Evolutionary conservation across 2,797 vertebrate genomes (phyloP).

Genomic region (Oreochromis mossambicus): DNA sequence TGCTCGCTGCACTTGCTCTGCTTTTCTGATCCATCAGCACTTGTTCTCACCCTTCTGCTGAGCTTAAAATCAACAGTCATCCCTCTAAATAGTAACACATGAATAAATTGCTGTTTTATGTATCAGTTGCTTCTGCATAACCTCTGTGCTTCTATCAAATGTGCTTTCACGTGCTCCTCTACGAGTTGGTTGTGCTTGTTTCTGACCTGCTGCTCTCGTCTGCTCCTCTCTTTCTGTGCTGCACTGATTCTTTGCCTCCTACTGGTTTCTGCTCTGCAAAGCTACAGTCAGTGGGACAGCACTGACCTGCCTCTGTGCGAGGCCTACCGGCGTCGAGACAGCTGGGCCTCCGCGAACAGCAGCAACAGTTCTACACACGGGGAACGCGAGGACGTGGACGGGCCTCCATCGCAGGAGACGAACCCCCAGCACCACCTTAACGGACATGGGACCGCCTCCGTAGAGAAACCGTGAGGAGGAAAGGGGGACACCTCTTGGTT

Average conservation of each 20-base stretch:
- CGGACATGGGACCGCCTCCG: constrained; percentile 74
- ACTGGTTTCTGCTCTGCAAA: constrained; percentile 84
- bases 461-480: constrained; percentile 79
- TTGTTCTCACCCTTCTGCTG: constrained; percentile 44
- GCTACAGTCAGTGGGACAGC: constrained; percentile 94
- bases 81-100: neutral
- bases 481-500: neutral
- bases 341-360: constrained; percentile 80
- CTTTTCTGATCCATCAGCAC: constrained; percentile 44
- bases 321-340: constrained; percentile 87
- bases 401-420: constrained; percentile 74
- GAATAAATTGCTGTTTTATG: neutral
- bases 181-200: constrained; percentile 55
- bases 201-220: constrained; percentile 70
- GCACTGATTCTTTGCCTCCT: constrained; percentile 72
- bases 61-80: neutral
- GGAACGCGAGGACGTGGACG: constrained; percentile 59
- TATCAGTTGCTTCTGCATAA: constrained; percentile 32
- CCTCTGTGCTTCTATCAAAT: constrained; percentile 18
- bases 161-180: constrained; percentile 23
- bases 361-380: constrained; percentile 69
- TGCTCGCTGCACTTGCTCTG: constrained; percentile 44
- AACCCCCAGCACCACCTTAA: constrained; percentile 80
- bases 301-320: constrained; percentile 91
- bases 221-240: constrained; percentile 67